Conservation (phyloP, 2,888 invertebrate genomes). For the Stictocephala bisonia region DNA sequence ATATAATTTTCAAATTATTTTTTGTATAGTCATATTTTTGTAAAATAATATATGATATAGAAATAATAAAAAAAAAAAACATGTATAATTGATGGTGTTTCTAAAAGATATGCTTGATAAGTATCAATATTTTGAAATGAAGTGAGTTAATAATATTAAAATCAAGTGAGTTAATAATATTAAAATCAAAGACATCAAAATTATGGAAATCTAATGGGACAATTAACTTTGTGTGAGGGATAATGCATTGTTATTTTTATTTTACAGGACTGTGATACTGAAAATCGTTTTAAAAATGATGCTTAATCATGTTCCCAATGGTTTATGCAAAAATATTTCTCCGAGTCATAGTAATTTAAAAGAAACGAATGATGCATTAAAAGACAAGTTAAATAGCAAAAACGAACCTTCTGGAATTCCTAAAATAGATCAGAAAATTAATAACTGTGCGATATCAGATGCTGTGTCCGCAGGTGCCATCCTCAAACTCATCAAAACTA, state of each 20-base stretch:
- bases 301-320: slow-evolving; percentile 15
- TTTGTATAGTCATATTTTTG: no score
- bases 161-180: no score
- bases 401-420: slow-evolving; percentile 5
- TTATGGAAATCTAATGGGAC: no score
- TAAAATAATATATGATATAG: no score
- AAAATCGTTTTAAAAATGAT: slow-evolving; percentile 15
- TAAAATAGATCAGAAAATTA: slow-evolving; percentile 17
- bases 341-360: slow-evolving; percentile 20
- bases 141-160: no score
- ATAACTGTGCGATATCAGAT: slow-evolving; percentile 7
- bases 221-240: neutral
- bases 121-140: no score
- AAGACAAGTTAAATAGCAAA: neutral
- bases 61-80: no score
- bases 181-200: no score
- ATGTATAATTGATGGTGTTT: no score
- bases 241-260: slow-evolving; percentile 1
- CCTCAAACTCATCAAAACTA: neutral
- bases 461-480: neutral
- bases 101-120: no score
- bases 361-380: slow-evolving; percentile 1
- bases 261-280: slow-evolving; percentile 28
- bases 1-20: no score
- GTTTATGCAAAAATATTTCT: slow-evolving; percentile 11